Percentiles rank a stretch among this genome's conserved stretches.
Evolutionary conservation across 1,140 invertebrate species (phyloP).

Genomic region (Liolophura sinensis): DNA sequence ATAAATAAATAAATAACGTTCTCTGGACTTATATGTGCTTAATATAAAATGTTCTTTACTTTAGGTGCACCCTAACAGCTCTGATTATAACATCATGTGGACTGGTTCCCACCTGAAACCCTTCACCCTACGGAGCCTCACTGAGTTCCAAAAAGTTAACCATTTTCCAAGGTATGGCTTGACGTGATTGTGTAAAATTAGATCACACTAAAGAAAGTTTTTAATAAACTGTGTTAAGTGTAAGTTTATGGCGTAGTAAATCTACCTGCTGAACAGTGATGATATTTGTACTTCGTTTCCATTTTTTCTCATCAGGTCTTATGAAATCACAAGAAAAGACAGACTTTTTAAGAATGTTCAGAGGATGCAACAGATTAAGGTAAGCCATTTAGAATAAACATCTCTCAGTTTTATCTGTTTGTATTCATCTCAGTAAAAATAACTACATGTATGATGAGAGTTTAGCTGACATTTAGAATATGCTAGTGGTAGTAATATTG

Average conservation of each 20-base stretch:
- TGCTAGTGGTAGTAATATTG: too few species aligned
- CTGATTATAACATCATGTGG: constrained; percentile 87
- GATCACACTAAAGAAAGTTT: too few species aligned
- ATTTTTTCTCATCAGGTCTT: constrained; percentile 64
- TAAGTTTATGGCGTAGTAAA: too few species aligned
- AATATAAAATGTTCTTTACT: constrained; percentile 7
- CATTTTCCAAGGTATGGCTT: constrained; percentile 83
- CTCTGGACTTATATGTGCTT: background rate
- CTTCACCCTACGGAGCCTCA: constrained; percentile 76
- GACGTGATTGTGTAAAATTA: background rate
- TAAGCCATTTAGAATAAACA: constrained; percentile 13
- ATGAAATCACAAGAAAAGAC: constrained; percentile 66
- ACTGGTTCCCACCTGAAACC: constrained; percentile 89
- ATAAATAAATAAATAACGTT: too few species aligned
- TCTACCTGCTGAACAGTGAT: too few species aligned
- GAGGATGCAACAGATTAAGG: constrained; percentile 79
- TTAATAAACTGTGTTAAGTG: too few species aligned
- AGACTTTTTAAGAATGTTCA: constrained; percentile 60
- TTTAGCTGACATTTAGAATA: too few species aligned
- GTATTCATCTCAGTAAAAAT: too few species aligned
- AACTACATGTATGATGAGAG: too few species aligned
- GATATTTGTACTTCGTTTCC: background rate
- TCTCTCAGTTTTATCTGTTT: too few species aligned
- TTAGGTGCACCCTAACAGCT: constrained; percentile 61
- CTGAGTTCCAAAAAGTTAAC: constrained; percentile 87